These are phyloP conservation scores for Meloidogyne floridensis DNA, from an alignment of 1,140 invertebrate genomes.

Conservation along the genomic window DNA sequence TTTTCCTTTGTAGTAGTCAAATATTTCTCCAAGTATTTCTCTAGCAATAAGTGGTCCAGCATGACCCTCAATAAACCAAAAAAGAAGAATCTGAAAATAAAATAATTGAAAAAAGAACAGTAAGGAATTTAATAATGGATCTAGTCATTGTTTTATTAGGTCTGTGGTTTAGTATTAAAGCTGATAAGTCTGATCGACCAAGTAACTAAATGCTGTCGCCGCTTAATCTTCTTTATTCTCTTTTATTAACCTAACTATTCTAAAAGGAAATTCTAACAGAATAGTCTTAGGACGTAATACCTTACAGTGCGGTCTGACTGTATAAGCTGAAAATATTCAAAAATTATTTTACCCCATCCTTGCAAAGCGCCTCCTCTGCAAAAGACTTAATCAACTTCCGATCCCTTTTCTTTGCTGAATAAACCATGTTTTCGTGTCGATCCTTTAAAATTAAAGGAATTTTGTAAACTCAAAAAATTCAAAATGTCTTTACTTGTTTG, in stretches of 20 bases:
- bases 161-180: too few relatives aligned
- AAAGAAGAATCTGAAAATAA: slow-evolving; percentile 38
- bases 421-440: slow-evolving; percentile 15
- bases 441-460: slow-evolving; percentile 2
- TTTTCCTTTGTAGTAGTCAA: slow-evolving; percentile 37
- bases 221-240: too few relatives aligned
- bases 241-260: too few relatives aligned
- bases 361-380: slow-evolving; percentile 28
- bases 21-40: slow-evolving; percentile 40
- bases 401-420: background rate
- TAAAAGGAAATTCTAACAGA: too few relatives aligned
- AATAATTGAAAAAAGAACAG: too few relatives aligned
- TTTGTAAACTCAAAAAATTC: background rate
- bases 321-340: background rate
- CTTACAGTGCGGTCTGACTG: too few relatives aligned
- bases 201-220: too few relatives aligned
- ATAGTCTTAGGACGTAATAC: too few relatives aligned
- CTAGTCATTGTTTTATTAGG: too few relatives aligned
- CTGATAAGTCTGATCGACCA: too few relatives aligned
- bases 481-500: slow-evolving; percentile 12
- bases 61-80: slow-evolving; percentile 55
- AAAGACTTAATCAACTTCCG: slow-evolving; percentile 17
- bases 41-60: slow-evolving; percentile 53
- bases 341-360: slow-evolving; percentile 15
- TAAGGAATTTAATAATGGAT: too few relatives aligned